Evolutionary conservation across 1,140 invertebrate genomes (phyloP).

Genomic region (Campoletis sonorensis): DNA sequence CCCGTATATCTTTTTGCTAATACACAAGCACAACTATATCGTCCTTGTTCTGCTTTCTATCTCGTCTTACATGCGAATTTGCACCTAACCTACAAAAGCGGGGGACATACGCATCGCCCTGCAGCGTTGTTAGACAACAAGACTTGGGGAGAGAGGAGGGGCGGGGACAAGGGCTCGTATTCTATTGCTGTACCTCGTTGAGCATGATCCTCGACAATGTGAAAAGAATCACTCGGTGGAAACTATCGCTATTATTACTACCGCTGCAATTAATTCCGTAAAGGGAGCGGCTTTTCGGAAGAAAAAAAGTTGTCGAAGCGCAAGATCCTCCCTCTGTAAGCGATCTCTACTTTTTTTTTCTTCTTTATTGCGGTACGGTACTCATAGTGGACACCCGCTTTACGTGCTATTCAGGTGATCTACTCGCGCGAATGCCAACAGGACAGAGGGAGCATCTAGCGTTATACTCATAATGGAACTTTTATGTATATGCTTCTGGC

Average conservation of each 20-base stretch:
- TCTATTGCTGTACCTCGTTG: constrained; percentile 3
- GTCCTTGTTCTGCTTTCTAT: constrained; percentile 8
- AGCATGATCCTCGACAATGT: constrained; percentile 30
- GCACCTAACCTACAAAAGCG: constrained; percentile 58
- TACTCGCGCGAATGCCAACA: neutral
- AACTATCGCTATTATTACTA: constrained; percentile 37
- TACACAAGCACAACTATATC: neutral
- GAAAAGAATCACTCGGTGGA: constrained; percentile 42
- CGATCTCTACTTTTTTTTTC: constrained; percentile 15
- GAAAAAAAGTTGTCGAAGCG: constrained; percentile 9
- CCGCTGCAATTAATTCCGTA: constrained; percentile 51
- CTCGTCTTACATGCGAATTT: constrained; percentile 65
- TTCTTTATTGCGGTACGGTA: neutral
- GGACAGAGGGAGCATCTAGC: neutral
- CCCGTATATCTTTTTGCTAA: neutral
- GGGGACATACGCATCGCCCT: neutral
- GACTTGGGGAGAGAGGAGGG: neutral
- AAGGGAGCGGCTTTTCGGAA: constrained; percentile 8
- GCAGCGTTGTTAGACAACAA: constrained; percentile 2
- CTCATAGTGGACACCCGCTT: neutral
- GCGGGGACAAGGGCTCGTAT: neutral
- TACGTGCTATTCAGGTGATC: neutral
- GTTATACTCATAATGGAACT: constrained; percentile 3
- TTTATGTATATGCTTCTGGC: constrained; percentile 7
- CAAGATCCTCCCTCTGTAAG: constrained; percentile 9